Conservation (phyloP, 2,888 invertebrate genomes). For the Eumacrocentrus americanus region DNA sequence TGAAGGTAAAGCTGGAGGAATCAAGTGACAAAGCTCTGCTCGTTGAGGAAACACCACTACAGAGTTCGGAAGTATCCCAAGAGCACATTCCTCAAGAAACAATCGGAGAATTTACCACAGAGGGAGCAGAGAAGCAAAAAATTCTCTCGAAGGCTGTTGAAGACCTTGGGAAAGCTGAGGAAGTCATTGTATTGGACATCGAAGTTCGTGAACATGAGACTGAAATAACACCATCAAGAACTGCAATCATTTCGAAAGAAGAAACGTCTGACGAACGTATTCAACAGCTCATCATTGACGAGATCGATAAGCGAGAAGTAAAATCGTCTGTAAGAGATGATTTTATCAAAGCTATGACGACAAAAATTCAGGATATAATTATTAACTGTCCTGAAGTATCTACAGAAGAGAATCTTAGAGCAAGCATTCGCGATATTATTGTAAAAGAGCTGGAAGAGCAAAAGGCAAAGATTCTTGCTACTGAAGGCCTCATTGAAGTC, state of each 20-base stretch:
- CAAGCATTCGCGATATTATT: slow-evolving; percentile 7
- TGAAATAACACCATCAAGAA: too few species aligned
- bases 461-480: slow-evolving; percentile 7
- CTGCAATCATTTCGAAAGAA: neutral
- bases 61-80: neutral
- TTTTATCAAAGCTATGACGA: neutral
- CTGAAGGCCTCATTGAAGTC: slow-evolving; percentile 5
- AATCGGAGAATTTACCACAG: too few species aligned
- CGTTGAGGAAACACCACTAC: neutral
- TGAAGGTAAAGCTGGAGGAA: too few species aligned
- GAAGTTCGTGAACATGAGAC: neutral
- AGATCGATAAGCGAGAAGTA: slow-evolving; percentile 7
- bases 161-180: neutral
- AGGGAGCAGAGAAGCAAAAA: too few species aligned
- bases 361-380: neutral
- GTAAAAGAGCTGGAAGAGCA: slow-evolving; percentile 5
- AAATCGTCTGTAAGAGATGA: slow-evolving; percentile 1
- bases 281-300: slow-evolving; percentile 9
- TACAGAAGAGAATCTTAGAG: neutral
- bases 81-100: neutral
- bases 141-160: slow-evolving; percentile 15
- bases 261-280: neutral
- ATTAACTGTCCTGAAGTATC: slow-evolving; percentile 3
- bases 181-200: neutral
- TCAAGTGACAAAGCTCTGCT: too few species aligned